These are phyloP conservation scores for Gila robusta DNA, from an alignment of 2,797 vertebrate species.

Conservation along the genomic window DNA sequence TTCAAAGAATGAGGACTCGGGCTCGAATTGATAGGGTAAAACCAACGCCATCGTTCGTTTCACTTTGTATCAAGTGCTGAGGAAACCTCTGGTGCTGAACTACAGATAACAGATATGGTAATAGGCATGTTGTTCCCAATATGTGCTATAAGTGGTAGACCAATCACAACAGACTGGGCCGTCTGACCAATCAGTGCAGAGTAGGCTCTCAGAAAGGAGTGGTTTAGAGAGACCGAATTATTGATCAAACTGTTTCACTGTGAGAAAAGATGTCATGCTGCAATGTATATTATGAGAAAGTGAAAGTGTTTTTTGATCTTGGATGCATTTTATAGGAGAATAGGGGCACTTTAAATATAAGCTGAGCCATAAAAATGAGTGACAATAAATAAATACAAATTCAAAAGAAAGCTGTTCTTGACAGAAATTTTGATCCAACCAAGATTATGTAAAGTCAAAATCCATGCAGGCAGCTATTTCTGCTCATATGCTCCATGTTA, in stretches of 20 bases:
- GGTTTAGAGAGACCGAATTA: too few relatives aligned
- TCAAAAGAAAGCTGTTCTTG: not conserved
- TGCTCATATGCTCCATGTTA: constrained; percentile 56
- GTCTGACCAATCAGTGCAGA: not conserved
- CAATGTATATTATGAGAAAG: too few relatives aligned
- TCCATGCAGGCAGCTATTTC: not conserved
- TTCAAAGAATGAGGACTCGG: not conserved
- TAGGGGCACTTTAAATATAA: not conserved
- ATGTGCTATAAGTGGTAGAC: not conserved
- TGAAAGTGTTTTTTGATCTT: not conserved
- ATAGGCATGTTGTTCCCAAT: not conserved
- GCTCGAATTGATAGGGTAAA: not conserved
- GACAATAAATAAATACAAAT: not conserved
- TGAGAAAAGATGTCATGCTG: too few relatives aligned
- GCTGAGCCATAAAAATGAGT: not conserved
- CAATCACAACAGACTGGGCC: too few relatives aligned
- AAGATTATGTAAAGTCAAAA: not conserved
- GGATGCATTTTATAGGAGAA: too few relatives aligned
- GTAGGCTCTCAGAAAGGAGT: not conserved
- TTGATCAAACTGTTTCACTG: too few relatives aligned
- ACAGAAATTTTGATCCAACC: not conserved
- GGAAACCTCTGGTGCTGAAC: not conserved
- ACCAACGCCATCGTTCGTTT: not conserved
- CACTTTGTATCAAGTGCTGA: not conserved
- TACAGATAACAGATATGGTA: too few relatives aligned